Evolutionary conservation across 2,888 invertebrate genomes (phyloP), one percentile per base, ranked within the genome.

Genomic region (Liposcelis brunnea): DNA sequence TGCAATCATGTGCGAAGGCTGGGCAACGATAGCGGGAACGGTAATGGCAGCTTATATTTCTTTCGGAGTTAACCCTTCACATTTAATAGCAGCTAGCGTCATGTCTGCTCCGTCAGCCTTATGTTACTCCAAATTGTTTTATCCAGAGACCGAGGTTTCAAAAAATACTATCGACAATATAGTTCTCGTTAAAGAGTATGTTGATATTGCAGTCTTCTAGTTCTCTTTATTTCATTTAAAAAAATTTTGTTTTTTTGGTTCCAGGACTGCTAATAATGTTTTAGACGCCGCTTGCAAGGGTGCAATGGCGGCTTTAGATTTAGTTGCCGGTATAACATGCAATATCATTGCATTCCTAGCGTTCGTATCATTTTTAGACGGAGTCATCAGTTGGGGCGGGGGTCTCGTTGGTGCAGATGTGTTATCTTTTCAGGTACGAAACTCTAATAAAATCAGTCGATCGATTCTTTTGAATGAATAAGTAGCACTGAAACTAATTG

Each of bases 91-190:
- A 0, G 87, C 95, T 0, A 86, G 87, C 49, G 81, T 97, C 1
- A 94, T 97, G 94, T 87, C 93, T 0, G 94, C 95, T 0, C 95
- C 95, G 0, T 90, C 91, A 0, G 83, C 94, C 0, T 63, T 97
- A 21, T 89, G 87, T 55, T 83, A 76, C 57, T 75, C 91, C 10
- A 97, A 97, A 61, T 68, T 98, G 0, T 71, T 93, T 55, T 81
- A 84, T 67, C 97, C 97, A 0, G 97, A 97, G 68, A 86, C 82
- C 0, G 81, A 86, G 55, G 69, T 77, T 47, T 80, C 86, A 0
- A 68, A 74, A 50, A 83, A 87, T 0, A 76, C 77, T 0, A 74
- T 79, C 1, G 75, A 84, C 33, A 82, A 81, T 49, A 79, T 95
- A 44, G 65, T 75, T 52, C 64, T 83, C 2, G 71, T 76, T 31